phyloP scores from a whole-genome alignment of 2,113 vertebrate genomes.

The Nothoprocta perdicaria region DNA sequence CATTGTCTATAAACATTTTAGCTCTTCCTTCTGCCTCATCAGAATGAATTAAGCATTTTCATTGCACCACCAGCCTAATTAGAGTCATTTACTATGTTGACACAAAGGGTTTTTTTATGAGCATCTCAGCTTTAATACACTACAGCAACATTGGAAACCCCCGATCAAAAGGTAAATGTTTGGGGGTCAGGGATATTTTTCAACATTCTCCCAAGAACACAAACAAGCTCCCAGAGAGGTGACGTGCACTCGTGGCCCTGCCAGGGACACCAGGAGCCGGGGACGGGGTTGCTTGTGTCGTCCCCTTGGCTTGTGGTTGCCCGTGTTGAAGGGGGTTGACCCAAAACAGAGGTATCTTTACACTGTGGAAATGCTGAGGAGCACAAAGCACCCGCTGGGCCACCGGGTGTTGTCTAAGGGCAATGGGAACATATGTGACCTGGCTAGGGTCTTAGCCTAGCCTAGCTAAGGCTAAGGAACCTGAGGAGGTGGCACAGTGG shows the following conservation, averaged over 20 bases:
- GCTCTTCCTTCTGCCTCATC: slow-evolving; percentile 78
- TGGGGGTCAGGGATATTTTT: slow-evolving; percentile 72
- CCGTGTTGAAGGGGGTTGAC: background rate
- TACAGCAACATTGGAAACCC: slow-evolving; percentile 71
- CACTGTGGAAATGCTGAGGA: accelerated
- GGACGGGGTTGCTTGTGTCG: accelerated
- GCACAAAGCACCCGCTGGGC: background rate
- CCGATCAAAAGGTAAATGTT: slow-evolving; percentile 75
- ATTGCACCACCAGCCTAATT: slow-evolving; percentile 77
- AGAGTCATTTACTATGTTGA: slow-evolving; percentile 79
- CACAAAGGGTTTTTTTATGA: slow-evolving; percentile 75
- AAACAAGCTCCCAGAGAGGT: slow-evolving; percentile 62
- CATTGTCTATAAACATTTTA: slow-evolving; percentile 81
- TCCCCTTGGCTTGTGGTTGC: background rate
- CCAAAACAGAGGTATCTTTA: background rate
- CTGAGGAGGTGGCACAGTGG: accelerated
- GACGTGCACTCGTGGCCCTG: background rate
- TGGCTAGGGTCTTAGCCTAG: no score
- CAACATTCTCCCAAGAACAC: slow-evolving; percentile 66
- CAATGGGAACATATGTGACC: accelerated
- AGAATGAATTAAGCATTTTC: slow-evolving; percentile 78
- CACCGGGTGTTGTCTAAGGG: background rate
- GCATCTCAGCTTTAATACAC: slow-evolving; percentile 75
- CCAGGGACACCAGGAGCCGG: accelerated
- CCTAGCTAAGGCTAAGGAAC: no score